Evolutionary conservation across 2,797 vertebrate genomes (phyloP).

Genomic region (Enteromius argenteus): DNA sequence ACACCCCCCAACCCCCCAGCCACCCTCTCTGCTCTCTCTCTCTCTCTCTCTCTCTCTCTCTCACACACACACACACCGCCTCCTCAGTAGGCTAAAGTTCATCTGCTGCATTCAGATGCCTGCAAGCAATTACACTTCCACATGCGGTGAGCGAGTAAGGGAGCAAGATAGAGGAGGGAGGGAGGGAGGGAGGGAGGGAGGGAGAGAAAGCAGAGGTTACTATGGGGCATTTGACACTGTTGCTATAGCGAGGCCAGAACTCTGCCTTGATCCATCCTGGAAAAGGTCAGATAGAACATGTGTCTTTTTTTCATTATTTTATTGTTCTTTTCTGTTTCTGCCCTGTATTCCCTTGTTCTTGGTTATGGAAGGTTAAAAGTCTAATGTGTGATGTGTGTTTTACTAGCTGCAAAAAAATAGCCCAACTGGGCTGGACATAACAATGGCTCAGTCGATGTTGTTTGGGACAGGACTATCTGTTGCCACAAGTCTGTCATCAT

Average conservation of each 20-base stretch:
- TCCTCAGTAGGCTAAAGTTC: constrained; percentile 84
- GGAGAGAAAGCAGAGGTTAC: constrained; percentile 77
- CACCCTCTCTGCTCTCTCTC: neutral
- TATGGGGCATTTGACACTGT: constrained; percentile 77
- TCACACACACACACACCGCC: constrained; percentile 54
- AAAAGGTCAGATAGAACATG: constrained; percentile 77
- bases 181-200: constrained; percentile 59
- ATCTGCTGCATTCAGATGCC: constrained; percentile 75
- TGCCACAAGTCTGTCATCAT: neutral
- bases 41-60: neutral
- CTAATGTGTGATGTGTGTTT: neutral
- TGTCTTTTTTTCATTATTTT: constrained; percentile 63
- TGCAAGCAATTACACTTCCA: constrained; percentile 77
- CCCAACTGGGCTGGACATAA: neutral
- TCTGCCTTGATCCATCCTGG: constrained; percentile 69
- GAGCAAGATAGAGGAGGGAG: constrained; percentile 65
- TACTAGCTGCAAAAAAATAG: neutral
- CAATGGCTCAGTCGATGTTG: neutral
- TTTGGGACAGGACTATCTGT: neutral
- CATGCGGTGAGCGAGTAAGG: constrained; percentile 68
- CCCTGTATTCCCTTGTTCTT: constrained; percentile 4
- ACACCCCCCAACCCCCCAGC: constrained; percentile 21
- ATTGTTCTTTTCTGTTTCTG: constrained; percentile 45
- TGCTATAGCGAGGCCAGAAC: constrained; percentile 78
- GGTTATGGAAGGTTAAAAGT: constrained; percentile 1